Evolutionary conservation across 2,113 vertebrate genomes (phyloP).

Genomic region (Paradoxurus hermaphroditus): DNA sequence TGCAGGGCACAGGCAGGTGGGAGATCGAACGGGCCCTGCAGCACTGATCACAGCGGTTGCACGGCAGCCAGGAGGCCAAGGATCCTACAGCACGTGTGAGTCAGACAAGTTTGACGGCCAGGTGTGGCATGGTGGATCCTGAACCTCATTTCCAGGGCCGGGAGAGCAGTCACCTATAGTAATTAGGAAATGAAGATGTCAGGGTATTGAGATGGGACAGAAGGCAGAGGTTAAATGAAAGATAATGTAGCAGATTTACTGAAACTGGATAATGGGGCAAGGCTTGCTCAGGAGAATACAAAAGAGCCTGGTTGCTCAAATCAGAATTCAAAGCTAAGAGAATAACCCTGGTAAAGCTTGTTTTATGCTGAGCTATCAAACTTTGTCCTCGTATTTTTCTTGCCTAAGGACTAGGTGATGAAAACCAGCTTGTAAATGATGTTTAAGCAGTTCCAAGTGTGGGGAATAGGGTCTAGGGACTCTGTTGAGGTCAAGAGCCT

Average conservation of each 20-base stretch:
- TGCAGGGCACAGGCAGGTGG: not conserved
- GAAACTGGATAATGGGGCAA: not conserved
- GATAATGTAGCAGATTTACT: not conserved
- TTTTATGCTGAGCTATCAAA: not conserved
- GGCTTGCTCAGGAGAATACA: not conserved
- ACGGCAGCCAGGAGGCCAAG: not conserved
- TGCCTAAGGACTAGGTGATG: not conserved
- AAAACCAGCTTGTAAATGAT: not conserved
- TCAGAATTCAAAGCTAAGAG: not conserved
- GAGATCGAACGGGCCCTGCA: too few relatives aligned
- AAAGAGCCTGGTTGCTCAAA: not conserved
- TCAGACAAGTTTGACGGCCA: not conserved
- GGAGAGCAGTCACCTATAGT: not conserved
- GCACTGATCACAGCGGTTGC: not conserved
- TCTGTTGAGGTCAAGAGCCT: not conserved
- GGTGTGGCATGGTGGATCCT: not conserved
- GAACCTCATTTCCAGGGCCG: not conserved
- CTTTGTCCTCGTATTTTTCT: not conserved
- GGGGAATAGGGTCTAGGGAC: not conserved
- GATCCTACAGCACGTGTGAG: not conserved
- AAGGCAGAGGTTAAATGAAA: not conserved
- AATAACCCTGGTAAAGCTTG: not conserved
- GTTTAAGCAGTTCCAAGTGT: not conserved
- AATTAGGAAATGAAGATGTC: not conserved
- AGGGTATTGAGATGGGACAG: not conserved